Evolutionary conservation across 1,140 invertebrate genomes (phyloP).

Genomic region (Caenorhabditis latens): DNA sequence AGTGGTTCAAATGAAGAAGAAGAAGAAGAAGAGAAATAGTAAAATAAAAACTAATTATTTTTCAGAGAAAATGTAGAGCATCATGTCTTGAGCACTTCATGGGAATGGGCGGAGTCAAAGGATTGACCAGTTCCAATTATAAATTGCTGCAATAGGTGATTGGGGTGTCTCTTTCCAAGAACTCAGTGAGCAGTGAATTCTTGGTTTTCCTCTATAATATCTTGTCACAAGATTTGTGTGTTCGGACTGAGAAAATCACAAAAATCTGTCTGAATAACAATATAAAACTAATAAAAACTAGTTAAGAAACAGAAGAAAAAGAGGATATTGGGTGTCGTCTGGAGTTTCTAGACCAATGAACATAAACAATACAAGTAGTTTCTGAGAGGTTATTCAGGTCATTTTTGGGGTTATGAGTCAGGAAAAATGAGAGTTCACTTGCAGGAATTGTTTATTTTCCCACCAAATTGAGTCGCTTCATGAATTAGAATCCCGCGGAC

Average conservation of each 20-base stretch:
- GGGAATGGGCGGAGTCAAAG: background rate
- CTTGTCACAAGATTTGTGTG: background rate
- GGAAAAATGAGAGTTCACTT: too few relatives aligned
- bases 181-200: too few relatives aligned
- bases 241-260: too few relatives aligned
- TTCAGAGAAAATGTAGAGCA: background rate
- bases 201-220: too few relatives aligned
- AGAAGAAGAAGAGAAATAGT: background rate
- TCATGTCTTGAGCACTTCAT: background rate
- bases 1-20: constrained; percentile 8
- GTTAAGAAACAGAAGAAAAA: too few relatives aligned
- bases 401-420: background rate
- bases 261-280: too few relatives aligned
- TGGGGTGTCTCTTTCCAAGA: too few relatives aligned
- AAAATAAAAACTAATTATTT: constrained; percentile 15
- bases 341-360: background rate
- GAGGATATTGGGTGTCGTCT: background rate
- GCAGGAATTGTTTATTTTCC: too few relatives aligned
- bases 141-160: background rate
- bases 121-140: background rate
- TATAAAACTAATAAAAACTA: too few relatives aligned
- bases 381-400: background rate
- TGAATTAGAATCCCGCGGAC: too few relatives aligned
- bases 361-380: background rate
- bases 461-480: too few relatives aligned